phyloP scores from a whole-genome alignment of 2,888 invertebrate species.

The Sericinus montela region DNA sequence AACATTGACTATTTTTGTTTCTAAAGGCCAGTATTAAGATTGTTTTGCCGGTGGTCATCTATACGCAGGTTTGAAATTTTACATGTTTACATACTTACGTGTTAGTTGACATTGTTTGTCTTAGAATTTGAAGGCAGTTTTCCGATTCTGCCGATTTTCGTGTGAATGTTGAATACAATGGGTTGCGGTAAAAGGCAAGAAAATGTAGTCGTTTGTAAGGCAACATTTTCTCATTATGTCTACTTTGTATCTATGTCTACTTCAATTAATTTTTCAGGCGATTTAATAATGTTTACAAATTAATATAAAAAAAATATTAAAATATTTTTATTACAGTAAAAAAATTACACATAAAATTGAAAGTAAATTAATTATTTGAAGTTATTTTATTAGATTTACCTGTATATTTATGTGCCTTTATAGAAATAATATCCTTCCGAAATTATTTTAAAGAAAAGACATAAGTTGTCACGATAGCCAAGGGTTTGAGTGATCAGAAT shows the following conservation, averaged over 20 bases:
- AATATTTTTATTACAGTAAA: too few relatives aligned
- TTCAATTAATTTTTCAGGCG: background rate
- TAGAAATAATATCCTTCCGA: too few relatives aligned
- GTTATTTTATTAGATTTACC: too few relatives aligned
- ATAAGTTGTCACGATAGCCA: too few relatives aligned
- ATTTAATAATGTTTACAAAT: too few relatives aligned
- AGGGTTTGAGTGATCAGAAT: too few relatives aligned
- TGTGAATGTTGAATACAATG: background rate
- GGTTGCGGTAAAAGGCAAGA: background rate
- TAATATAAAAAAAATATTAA: too few relatives aligned
- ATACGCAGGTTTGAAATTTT: conserved; percentile 54
- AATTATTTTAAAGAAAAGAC: too few relatives aligned
- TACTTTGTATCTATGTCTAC: background rate
- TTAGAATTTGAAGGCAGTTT: conserved; percentile 7
- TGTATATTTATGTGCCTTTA: too few relatives aligned
- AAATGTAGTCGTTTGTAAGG: background rate
- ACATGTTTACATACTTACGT: conserved; percentile 27
- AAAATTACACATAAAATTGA: too few relatives aligned
- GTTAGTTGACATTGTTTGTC: conserved; percentile 14
- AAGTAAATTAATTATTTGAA: too few relatives aligned
- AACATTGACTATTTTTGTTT: conserved; percentile 11
- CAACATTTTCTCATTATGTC: background rate
- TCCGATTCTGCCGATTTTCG: conserved; percentile 13
- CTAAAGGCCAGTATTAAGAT: conserved; percentile 31
- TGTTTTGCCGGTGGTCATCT: conserved; percentile 49